Conservation (phyloP, 2,113 vertebrate species). For the Coturnix japonica region DNA sequence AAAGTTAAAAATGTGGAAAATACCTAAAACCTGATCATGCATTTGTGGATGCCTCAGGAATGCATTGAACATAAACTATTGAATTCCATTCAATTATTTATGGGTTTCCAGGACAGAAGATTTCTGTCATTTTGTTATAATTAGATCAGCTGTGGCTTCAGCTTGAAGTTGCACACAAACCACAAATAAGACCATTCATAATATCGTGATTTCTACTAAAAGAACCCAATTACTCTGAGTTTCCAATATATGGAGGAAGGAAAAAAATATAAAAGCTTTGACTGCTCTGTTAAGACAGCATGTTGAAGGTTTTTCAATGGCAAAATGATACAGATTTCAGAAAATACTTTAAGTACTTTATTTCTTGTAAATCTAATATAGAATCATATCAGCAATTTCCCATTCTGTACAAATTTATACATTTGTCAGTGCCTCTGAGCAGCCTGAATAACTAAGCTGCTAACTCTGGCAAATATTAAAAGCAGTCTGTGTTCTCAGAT, state of each 20-base stretch:
- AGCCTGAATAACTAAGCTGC: background rate
- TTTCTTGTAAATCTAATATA: conserved; percentile 11
- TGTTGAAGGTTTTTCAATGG: conserved; percentile 37
- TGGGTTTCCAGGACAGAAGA: conserved; percentile 33
- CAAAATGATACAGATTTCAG: conserved; percentile 36
- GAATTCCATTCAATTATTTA: conserved; percentile 41
- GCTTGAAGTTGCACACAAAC: conserved; percentile 20
- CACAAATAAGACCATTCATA: conserved; percentile 52
- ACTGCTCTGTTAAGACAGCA: conserved; percentile 41
- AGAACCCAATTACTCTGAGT: conserved; percentile 2
- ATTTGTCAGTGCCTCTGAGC: background rate
- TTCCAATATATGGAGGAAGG: background rate
- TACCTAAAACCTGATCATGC: background rate
- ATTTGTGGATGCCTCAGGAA: background rate
- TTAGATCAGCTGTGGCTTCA: conserved; percentile 48
- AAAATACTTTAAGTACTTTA: conserved; percentile 43
- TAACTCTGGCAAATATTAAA: background rate
- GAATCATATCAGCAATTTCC: background rate
- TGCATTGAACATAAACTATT: background rate
- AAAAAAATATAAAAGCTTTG: background rate
- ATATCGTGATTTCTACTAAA: conserved; percentile 40
- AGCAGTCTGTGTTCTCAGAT: background rate
- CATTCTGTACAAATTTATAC: background rate
- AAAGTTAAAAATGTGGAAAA: background rate
- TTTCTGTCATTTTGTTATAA: conserved; percentile 57